These are phyloP conservation scores for Mola mola DNA, from an alignment of 2,113 vertebrate species.

Conservation along the genomic window DNA sequence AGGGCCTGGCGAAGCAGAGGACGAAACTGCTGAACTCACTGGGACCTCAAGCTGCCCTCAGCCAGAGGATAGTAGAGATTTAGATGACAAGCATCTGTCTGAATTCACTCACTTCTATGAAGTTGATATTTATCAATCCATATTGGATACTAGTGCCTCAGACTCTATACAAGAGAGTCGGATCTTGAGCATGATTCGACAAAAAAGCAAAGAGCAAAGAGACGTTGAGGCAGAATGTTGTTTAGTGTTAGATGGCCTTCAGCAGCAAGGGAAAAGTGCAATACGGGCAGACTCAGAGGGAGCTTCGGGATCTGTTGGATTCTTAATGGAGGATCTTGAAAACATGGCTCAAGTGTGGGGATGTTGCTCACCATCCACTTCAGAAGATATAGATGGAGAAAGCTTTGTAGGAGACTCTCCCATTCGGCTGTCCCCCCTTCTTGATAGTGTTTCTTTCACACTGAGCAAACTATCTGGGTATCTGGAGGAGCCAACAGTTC, in stretches of 20 bases:
- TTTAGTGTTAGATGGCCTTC: slow-evolving; percentile 96
- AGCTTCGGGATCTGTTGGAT: slow-evolving; percentile 89
- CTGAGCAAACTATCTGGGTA: slow-evolving; percentile 87
- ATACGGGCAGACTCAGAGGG: slow-evolving; percentile 94
- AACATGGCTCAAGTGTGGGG: slow-evolving; percentile 97
- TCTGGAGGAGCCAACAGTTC: slow-evolving; percentile 85
- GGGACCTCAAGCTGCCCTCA: slow-evolving; percentile 94
- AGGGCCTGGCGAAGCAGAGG: slow-evolving; percentile 90
- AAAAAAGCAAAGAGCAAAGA: slow-evolving; percentile 92
- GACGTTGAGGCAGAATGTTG: slow-evolving; percentile 96
- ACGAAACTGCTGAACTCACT: slow-evolving; percentile 89
- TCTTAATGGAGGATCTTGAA: slow-evolving; percentile 91
- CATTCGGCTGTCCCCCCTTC: slow-evolving; percentile 87
- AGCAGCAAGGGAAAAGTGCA: slow-evolving; percentile 99
- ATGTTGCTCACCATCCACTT: slow-evolving; percentile 95
- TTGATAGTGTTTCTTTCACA: slow-evolving; percentile 87
- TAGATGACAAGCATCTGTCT: slow-evolving; percentile 99
- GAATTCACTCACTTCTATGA: slow-evolving; percentile 99
- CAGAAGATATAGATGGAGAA: slow-evolving; percentile 94
- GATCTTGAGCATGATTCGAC: slow-evolving; percentile 99
- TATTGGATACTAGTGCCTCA: slow-evolving; percentile 99
- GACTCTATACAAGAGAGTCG: slow-evolving; percentile 97
- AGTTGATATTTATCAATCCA: slow-evolving; percentile 99
- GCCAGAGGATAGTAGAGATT: slow-evolving; percentile 91
- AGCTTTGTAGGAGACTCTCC: slow-evolving; percentile 96